Base-by-base conservation (phyloP, 2,113 vertebrate species). In the Myodes glareolus region DNA sequence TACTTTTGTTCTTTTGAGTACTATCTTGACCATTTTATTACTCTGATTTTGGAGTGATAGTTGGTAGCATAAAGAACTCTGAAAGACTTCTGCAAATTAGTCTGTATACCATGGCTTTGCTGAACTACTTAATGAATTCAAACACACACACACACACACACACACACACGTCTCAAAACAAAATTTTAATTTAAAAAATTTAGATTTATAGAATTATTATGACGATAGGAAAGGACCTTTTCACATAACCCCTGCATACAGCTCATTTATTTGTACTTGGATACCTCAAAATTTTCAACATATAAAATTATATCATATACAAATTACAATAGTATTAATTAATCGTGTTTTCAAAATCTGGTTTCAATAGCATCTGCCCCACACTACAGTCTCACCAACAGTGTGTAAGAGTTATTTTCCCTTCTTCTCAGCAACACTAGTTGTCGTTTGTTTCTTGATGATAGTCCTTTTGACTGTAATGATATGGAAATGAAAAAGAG, bases 1-100 rank as follows among this genome's bases (percentile, higher is more conserved):
- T 68, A 36, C 76, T 81, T 92, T 76, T 75, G 65, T 90, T 91
- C 31, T 90, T 93, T 91, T 95, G 94, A 50, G 58, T 89, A 17
- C 42, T 76, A 52, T 90, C 81, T 39, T 21, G 61, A 82, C 63
- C 70, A 10, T 94, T 63, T 96, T 93, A 45, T 42, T 80, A 65
- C 67, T 94, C 58, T 97, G 14, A 63, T 47, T 91, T 88, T 95
- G 91, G 42, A 76, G 50, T 86, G 10, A 55, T 36, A 47, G 55
- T 73, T 77, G 42, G 10, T 97, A 55, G 8, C 61, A 58, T 39
- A 50, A 87, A 84, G n/a, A 95, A 92, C 50, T 52, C 52, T 68
- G 39, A 88, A 3, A 73, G 21, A 68, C 29, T 86, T 89, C 55
- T 72, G 14, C 36, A 91, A 50, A 90, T 39, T 65, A 25, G 50